phyloP scores from a whole-genome alignment of 2,888 invertebrate species.

The Sphaeridia pumilis region DNA sequence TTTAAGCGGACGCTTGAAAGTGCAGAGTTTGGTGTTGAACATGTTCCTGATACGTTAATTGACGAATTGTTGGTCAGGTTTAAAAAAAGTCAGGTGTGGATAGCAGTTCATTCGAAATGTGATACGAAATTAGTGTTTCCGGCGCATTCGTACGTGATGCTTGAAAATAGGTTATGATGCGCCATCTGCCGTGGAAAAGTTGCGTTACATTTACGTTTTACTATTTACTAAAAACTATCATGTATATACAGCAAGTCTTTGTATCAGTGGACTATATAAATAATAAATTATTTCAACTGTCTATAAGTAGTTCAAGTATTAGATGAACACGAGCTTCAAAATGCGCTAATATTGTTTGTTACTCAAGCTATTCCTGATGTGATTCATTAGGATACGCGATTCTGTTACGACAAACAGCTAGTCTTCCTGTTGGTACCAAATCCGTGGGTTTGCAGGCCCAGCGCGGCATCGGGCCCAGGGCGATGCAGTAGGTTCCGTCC shows the following conservation, averaged over 20 bases:
- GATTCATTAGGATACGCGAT: slow-evolving; percentile 22
- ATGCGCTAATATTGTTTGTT: no score
- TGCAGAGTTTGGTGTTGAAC: slow-evolving; percentile 15
- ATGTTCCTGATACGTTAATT: slow-evolving; percentile 2
- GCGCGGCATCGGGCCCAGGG: slow-evolving; percentile 29
- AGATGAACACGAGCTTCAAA: neutral
- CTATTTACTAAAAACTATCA: no score
- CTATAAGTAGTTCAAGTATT: no score
- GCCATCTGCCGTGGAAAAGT: no score
- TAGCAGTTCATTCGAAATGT: slow-evolving; percentile 9
- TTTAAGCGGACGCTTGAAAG: slow-evolving; percentile 12
- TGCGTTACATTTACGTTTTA: no score
- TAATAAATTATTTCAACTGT: no score
- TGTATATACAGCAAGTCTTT: no score
- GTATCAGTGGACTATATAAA: no score
- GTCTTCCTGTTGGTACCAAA: slow-evolving; percentile 27
- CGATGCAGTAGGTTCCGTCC: slow-evolving; percentile 32
- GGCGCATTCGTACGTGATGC: slow-evolving; percentile 10
- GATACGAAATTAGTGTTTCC: slow-evolving; percentile 13
- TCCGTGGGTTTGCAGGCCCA: slow-evolving; percentile 33
- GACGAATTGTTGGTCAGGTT: neutral
- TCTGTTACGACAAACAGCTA: slow-evolving; percentile 33
- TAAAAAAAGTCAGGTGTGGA: slow-evolving; percentile 7
- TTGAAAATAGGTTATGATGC: slow-evolving; percentile 7
- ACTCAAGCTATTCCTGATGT: no score